Percentiles rank a stretch among this genome's conserved stretches.
Conservation (phyloP, 2,797 vertebrate genomes). For the Xenopus petersii region DNA sequence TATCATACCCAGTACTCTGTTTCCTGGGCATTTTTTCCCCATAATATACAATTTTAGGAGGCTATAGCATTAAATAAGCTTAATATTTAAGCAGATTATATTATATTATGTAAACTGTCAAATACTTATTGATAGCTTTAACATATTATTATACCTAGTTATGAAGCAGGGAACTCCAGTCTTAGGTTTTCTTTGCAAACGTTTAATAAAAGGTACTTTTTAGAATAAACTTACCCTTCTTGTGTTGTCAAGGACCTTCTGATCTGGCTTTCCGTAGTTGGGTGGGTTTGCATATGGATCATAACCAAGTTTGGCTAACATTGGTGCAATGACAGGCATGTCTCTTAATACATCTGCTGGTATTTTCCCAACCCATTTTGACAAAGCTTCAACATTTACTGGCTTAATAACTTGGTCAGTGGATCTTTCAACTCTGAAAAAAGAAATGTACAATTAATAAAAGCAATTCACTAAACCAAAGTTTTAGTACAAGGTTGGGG, state of each 20-base stretch:
- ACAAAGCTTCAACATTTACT: constrained; percentile 91
- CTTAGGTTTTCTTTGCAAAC: no score
- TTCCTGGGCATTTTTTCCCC: no score
- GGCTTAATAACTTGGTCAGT: constrained; percentile 98
- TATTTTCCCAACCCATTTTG: constrained; percentile 97
- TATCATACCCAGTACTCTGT: no score
- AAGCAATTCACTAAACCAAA: background rate
- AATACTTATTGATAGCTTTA: no score
- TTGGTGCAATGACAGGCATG: constrained; percentile 91
- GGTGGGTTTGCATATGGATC: constrained; percentile 94
- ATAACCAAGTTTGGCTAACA: constrained; percentile 91
- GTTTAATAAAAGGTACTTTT: no score
- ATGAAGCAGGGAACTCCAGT: no score
- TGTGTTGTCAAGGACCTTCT: constrained; percentile 92
- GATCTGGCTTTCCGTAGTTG: constrained; percentile 90
- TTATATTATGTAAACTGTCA: no score
- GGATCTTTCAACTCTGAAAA: constrained; percentile 87
- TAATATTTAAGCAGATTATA: no score
- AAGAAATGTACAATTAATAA: background rate
- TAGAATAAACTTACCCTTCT: constrained; percentile 79
- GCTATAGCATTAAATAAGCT: no score
- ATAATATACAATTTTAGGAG: no score
- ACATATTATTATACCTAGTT: no score
- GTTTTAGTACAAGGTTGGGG: no score
- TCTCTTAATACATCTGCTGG: constrained; percentile 88